These are phyloP conservation scores for Periophthalmodon schlosseri DNA, from an alignment of 2,113 vertebrate genomes.

Conservation along the genomic window DNA sequence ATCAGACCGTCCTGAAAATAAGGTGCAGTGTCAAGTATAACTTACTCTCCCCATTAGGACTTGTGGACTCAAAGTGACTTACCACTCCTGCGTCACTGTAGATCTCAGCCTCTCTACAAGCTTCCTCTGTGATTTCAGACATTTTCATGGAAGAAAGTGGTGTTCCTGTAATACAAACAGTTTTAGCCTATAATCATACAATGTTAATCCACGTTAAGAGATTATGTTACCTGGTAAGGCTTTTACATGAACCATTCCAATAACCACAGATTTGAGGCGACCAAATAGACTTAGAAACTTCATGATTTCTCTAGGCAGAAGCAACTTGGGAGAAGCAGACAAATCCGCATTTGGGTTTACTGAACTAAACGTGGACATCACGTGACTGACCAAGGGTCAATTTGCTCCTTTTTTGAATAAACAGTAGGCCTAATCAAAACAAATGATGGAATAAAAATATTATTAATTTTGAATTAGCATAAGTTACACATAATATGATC, in stretches of 20 bases:
- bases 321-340: neutral
- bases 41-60: neutral
- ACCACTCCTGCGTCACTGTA: slow-evolving; percentile 82
- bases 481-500: neutral
- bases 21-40: neutral
- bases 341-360: neutral
- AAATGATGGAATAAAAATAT: neutral
- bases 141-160: slow-evolving; percentile 75
- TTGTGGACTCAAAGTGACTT: slow-evolving; percentile 21
- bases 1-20: slow-evolving; percentile 81
- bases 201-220: neutral
- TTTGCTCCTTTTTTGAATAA: neutral
- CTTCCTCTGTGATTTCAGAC: slow-evolving; percentile 77
- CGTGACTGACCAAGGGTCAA: slow-evolving; percentile 70
- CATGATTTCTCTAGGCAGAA: slow-evolving; percentile 55
- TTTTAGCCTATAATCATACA: neutral
- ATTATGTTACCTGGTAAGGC: slow-evolving; percentile 81
- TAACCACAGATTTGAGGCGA: slow-evolving; percentile 73
- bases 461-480: neutral
- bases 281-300: slow-evolving; percentile 77
- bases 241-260: slow-evolving; percentile 85
- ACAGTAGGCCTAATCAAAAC: neutral
- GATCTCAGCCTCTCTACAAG: slow-evolving; percentile 81
- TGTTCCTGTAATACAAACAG: slow-evolving; percentile 70
- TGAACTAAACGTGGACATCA: slow-evolving; percentile 22